Conservation (phyloP, 2,888 invertebrate species). For the Trachelus troglodyta region DNA sequence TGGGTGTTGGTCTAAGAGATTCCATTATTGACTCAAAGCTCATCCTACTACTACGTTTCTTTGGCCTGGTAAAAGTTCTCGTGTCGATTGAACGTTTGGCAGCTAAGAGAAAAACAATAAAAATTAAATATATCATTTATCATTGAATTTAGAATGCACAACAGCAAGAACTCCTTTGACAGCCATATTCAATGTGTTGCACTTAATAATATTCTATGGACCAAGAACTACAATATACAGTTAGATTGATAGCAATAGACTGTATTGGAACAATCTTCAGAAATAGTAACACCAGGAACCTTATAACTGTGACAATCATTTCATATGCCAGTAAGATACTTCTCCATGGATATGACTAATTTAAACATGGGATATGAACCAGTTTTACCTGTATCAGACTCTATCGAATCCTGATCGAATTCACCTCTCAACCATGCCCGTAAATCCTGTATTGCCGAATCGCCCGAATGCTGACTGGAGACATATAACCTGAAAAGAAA, state of each 20-base stretch:
- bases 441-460: constrained; percentile 33
- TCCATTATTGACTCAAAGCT: constrained; percentile 69
- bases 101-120: constrained; percentile 29
- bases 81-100: constrained; percentile 70
- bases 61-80: constrained; percentile 77
- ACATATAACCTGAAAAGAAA: constrained; percentile 39
- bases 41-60: constrained; percentile 71
- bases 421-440: constrained; percentile 40
- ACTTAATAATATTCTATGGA: neutral
- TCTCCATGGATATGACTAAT: neutral
- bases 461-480: constrained; percentile 26
- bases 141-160: neutral
- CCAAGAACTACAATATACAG: neutral
- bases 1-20: constrained; percentile 30
- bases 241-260: neutral
- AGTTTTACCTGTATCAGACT: constrained; percentile 10
- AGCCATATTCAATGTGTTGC: neutral
- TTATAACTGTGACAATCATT: neutral
- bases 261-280: neutral
- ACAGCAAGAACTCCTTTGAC: neutral
- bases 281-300: neutral
- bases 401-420: constrained; percentile 19
- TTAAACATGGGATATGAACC: neutral
- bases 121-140: neutral
- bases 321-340: too few relatives aligned